Conservation (phyloP, 2,888 invertebrate genomes). For the Acanthopleura granulata region DNA sequence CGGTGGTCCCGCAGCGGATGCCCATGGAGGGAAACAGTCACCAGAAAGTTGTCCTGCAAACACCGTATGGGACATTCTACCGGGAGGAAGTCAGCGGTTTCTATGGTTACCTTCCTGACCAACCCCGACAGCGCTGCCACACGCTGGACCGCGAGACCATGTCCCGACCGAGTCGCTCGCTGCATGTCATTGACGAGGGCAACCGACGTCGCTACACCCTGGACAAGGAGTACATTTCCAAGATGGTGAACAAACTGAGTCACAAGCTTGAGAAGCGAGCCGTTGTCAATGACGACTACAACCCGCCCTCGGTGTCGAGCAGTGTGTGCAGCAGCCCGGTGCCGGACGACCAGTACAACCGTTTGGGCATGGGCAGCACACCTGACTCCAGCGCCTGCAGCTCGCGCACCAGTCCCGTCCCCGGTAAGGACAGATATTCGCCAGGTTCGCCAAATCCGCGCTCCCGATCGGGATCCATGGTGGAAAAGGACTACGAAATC, state of each 20-base stretch:
- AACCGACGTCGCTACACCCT: conserved; percentile 53
- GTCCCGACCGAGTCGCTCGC: conserved; percentile 42
- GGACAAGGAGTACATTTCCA: conserved; percentile 58
- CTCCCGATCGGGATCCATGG: conserved; percentile 55
- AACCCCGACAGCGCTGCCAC: conserved; percentile 56
- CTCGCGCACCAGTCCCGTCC: conserved; percentile 49
- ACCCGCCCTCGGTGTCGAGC: conserved; percentile 55
- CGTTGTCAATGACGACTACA: conserved; percentile 48
- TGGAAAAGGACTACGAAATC: conserved; percentile 48
- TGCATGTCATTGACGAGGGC: conserved; percentile 59
- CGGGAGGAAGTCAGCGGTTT: conserved; percentile 54
- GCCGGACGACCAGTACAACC: conserved; percentile 46
- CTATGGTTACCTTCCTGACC: conserved; percentile 52
- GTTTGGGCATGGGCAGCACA: conserved; percentile 46
- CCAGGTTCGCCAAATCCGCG: conserved; percentile 40
- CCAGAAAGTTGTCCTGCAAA: conserved; percentile 46
- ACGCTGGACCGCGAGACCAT: conserved; percentile 58
- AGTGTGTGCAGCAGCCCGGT: conserved; percentile 57
- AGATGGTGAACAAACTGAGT: conserved; percentile 53
- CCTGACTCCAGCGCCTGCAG: conserved; percentile 47
- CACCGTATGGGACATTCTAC: conserved; percentile 60
- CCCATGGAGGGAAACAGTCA: conserved; percentile 3
- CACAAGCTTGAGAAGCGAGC: conserved; percentile 51
- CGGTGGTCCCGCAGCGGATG: conserved; percentile 10
- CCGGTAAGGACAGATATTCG: conserved; percentile 44